These are phyloP conservation scores for Plecturocebus donacophilus DNA, from an alignment of 2,113 vertebrate species.

Conservation along the genomic window DNA sequence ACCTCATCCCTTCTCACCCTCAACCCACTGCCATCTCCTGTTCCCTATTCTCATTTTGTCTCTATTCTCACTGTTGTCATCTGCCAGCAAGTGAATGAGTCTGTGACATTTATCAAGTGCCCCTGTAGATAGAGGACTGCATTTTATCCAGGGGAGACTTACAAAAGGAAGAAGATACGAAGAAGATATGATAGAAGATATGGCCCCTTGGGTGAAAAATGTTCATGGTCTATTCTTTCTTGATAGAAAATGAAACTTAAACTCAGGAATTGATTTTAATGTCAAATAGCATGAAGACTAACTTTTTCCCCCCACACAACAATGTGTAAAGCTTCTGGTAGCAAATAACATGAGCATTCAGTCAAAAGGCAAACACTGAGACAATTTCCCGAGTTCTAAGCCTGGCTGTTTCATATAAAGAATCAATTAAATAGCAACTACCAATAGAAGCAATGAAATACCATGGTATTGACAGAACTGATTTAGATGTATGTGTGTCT, in stretches of 20 bases:
- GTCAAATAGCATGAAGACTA: neutral
- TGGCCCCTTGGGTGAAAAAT: rapidly evolving
- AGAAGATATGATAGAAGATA: neutral
- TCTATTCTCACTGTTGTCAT: neutral
- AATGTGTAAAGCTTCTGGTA: neutral
- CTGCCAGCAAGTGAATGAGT: neutral
- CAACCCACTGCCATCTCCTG: rapidly evolving
- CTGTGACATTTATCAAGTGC: neutral
- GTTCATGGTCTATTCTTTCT: neutral
- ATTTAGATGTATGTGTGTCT: neutral
- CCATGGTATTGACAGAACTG: too few relatives aligned
- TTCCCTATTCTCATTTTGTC: neutral
- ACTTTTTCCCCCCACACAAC: neutral
- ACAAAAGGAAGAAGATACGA: neutral
- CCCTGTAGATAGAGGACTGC: neutral
- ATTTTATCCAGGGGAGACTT: neutral
- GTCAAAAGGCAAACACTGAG: neutral
- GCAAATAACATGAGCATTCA: neutral
- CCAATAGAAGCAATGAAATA: neutral
- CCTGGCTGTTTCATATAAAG: neutral
- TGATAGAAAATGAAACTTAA: neutral
- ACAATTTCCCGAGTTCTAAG: neutral
- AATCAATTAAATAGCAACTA: neutral
- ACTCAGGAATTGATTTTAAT: neutral
- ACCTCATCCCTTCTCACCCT: neutral